A percentile compares a stretch with the other conserved stretches of the same genome.
phyloP scores from a whole-genome alignment of 2,113 vertebrate species.

The Oncorhynchus masou region DNA sequence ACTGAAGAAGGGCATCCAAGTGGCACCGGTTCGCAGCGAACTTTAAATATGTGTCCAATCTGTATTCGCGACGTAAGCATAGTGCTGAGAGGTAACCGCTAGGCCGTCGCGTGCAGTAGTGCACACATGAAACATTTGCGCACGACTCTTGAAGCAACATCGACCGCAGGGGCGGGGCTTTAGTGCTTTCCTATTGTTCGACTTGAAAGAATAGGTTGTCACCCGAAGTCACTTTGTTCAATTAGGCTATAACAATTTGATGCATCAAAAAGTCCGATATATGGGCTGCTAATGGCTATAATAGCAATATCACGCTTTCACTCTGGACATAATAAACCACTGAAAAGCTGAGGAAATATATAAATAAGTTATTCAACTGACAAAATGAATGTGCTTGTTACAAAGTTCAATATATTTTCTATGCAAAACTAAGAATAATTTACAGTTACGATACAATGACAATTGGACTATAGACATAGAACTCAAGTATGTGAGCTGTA shows the following conservation, averaged over 20 bases:
- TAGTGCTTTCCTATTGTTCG: constrained; percentile 39
- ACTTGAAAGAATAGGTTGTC: constrained; percentile 34
- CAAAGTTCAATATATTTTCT: too few relatives aligned
- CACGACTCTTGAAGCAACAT: constrained; percentile 67
- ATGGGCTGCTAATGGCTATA: too few relatives aligned
- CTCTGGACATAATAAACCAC: too few relatives aligned
- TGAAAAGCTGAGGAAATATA: too few relatives aligned
- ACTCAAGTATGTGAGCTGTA: too few relatives aligned
- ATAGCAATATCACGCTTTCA: too few relatives aligned
- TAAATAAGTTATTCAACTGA: too few relatives aligned
- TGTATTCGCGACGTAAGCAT: neutral
- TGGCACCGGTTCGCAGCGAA: constrained; percentile 9
- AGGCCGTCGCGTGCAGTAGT: constrained; percentile 69
- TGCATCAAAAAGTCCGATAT: neutral
- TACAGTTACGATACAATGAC: too few relatives aligned
- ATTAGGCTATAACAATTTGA: neutral
- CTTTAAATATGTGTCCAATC: neutral
- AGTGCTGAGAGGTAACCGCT: constrained; percentile 50
- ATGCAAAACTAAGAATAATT: too few relatives aligned
- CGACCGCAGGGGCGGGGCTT: constrained; percentile 70
- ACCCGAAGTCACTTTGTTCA: neutral
- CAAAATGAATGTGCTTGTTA: too few relatives aligned
- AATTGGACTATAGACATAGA: too few relatives aligned
- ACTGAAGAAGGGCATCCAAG: constrained; percentile 23
- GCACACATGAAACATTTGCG: constrained; percentile 42